Evolutionary conservation across 1,140 invertebrate species (phyloP).

Genomic region (Nilaparvata lugens): DNA sequence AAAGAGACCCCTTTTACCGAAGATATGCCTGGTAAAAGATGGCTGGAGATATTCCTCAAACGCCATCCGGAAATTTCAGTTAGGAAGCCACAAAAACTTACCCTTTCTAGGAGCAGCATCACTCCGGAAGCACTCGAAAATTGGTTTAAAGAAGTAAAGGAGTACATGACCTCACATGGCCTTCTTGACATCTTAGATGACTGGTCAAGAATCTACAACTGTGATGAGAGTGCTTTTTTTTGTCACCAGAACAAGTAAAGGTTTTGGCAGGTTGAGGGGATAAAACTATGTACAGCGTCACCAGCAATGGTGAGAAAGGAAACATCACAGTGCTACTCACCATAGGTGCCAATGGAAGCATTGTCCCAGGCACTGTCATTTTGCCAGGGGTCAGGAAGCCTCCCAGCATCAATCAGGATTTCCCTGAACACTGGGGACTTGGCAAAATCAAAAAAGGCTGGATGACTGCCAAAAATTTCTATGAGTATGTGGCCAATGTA

Average conservation of each 20-base stretch:
- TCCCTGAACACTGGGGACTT: too few species aligned
- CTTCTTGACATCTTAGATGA: slow-evolving; percentile 19
- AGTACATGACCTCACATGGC: slow-evolving; percentile 23
- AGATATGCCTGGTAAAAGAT: slow-evolving; percentile 31
- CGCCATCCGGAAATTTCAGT: slow-evolving; percentile 21
- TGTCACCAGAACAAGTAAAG: slow-evolving; percentile 7
- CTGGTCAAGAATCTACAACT: slow-evolving; percentile 15
- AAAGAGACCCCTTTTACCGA: too few species aligned
- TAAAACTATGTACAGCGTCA: slow-evolving; percentile 5
- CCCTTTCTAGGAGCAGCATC: slow-evolving; percentile 21
- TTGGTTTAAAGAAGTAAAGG: slow-evolving; percentile 28
- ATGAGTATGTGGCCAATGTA: slow-evolving; percentile 18
- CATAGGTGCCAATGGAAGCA: slow-evolving; percentile 3
- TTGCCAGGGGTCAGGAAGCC: neutral
- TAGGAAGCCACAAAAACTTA: slow-evolving; percentile 24
- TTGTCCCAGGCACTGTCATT: too few species aligned
- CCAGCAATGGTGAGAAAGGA: neutral
- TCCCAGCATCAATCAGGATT: neutral
- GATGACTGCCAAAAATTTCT: slow-evolving; percentile 30
- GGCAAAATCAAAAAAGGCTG: slow-evolving; percentile 35
- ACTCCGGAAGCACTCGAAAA: slow-evolving; percentile 25
- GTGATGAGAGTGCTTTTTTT: slow-evolving; percentile 19
- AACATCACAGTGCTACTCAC: slow-evolving; percentile 16
- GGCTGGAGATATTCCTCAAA: slow-evolving; percentile 31
- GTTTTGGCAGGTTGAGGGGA: slow-evolving; percentile 8